phyloP scores from a whole-genome alignment of 2,797 vertebrate species.

The Crypturellus tataupa region DNA sequence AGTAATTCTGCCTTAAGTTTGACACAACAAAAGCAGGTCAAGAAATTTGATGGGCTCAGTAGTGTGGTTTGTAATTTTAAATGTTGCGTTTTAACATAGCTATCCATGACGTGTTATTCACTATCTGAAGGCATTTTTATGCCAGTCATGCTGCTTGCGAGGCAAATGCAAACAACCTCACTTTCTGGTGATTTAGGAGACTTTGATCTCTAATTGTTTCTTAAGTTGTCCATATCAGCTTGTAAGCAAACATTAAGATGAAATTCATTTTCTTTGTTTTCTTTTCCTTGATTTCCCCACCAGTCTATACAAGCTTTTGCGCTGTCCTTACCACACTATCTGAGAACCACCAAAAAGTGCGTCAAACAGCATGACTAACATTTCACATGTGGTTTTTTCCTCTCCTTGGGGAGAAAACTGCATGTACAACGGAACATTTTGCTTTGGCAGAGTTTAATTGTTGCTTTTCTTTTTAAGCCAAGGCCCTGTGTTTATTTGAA shows the following conservation, averaged over 20 bases:
- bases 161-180: not conserved
- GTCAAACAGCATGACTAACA: slow-evolving; percentile 2
- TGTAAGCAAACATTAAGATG: not conserved
- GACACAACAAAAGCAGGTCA: not conserved
- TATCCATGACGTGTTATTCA: not conserved
- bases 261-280: not conserved
- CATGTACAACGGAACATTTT: not conserved
- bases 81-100: not conserved
- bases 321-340: not conserved
- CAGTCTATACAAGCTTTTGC: not conserved
- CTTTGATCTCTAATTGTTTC: not conserved
- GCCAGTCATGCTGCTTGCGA: not conserved
- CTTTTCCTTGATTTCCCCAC: not conserved
- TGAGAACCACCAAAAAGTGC: not conserved
- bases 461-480: not conserved
- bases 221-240: not conserved
- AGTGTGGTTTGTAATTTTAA: not conserved
- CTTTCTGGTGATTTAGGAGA: not conserved
- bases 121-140: not conserved
- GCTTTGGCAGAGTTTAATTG: not conserved
- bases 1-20: slow-evolving; percentile 29
- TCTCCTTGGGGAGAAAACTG: slow-evolving; percentile 11
- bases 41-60: not conserved
- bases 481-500: slow-evolving; percentile 1
- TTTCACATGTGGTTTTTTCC: slow-evolving; percentile 22